Base-by-base conservation (phyloP, 2,888 invertebrate genomes). In the Ferrisia virgata region DNA sequence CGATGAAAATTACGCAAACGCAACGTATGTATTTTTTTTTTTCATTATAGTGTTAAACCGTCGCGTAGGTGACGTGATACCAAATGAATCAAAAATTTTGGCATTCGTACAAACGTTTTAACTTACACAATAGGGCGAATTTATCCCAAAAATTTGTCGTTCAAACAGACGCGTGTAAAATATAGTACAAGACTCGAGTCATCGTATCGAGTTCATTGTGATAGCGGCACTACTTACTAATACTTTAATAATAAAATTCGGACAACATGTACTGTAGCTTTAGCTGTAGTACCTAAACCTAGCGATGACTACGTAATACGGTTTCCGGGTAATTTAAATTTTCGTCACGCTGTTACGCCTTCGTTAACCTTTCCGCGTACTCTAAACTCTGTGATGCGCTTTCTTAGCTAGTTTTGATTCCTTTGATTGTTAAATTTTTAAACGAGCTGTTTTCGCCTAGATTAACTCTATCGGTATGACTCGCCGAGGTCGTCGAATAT, bases 341-440 rank as follows among this genome's bases (percentile, higher is more conserved):
- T 64, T 64, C 64, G 64, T 64, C 64, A 64, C 64, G 64, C 28
- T 64, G 64, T 64, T 28, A 64, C 64, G 64, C 64, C 64, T 64
- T 64, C 64, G 28, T 25, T 64, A 64, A 64, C 64, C 64, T 64
- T n/a, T 64, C 64, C 64, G 64, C 13, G 13, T 64, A 28, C 28
- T n/a, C n/a, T n/a, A n/a, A n/a, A n/a, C n/a, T n/a, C n/a, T n/a
- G n/a, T 28, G 64, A 64, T 64, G 28, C 64, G 64, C 64, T 64
- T 64, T 64, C 64, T 64, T 64, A 18, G 53, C 15, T n/a, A n/a
- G 15, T 64, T 28, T 64, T 64, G 13, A 28, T 64, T 64, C 64
- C 28, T 64, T 28, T 28, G 28, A 28, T 1, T 64, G 18, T 22
- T 8, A 11, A 5, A 15, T 28, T 64, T 64, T 53, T 1, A 11